Evolutionary conservation across 2,888 invertebrate species (phyloP).

Genomic region (Ichneumoninae sp.): DNA sequence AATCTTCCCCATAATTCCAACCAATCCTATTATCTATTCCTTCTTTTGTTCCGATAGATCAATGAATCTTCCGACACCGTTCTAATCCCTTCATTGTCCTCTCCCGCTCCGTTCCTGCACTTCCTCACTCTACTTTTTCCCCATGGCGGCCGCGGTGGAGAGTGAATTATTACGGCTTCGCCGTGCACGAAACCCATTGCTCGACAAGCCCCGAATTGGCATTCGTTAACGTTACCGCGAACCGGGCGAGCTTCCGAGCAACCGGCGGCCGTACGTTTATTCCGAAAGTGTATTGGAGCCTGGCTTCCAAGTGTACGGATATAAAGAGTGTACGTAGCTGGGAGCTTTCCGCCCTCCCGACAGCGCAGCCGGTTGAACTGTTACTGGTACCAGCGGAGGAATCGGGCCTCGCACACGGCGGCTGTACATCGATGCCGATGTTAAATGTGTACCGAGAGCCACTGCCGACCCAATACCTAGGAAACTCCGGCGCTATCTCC

Average conservation of each 20-base stretch:
- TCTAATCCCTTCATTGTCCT: neutral
- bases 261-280: constrained; percentile 28
- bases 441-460: constrained; percentile 56
- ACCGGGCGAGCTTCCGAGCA: constrained; percentile 58
- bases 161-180: constrained; percentile 65
- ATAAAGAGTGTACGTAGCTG: constrained; percentile 3
- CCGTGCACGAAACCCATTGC: constrained; percentile 64
- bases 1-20: constrained; percentile 10
- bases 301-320: neutral
- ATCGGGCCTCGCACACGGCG: neutral
- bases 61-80: constrained; percentile 35
- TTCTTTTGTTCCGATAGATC: constrained; percentile 37
- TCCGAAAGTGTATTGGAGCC: constrained; percentile 14
- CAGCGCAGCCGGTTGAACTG: constrained; percentile 1
- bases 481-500: constrained; percentile 5
- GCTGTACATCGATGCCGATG: constrained; percentile 34
- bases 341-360: neutral
- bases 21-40: constrained; percentile 36
- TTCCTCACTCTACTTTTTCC: constrained; percentile 1
- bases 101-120: constrained; percentile 22
- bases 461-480: constrained; percentile 19
- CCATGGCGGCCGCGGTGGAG: constrained; percentile 22
- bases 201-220: constrained; percentile 67
- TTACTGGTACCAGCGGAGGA: constrained; percentile 6
- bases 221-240: constrained; percentile 68